Evolutionary conservation across 1,140 invertebrate species (phyloP), one percentile per base, ranked within the genome.

Genomic region (Heliothis subflexa): DNA sequence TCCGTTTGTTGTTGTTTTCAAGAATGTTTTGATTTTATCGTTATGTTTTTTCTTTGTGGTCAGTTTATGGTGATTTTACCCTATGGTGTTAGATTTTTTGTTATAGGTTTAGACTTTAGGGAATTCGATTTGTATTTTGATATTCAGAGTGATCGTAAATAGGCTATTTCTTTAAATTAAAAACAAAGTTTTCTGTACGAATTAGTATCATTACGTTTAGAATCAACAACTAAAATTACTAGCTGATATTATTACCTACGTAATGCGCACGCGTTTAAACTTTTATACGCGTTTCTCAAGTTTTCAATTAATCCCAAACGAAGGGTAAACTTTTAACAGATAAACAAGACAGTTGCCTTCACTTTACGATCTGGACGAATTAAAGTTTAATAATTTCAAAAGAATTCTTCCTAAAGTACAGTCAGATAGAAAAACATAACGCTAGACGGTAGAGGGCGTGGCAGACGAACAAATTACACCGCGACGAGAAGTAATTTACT

Each of bases 391-490:
- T 61, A 25, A 61, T n/a, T 40, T 40, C 12, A 62, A 40, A 33
- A 14, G 14, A 9, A 62, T 14, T 62, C 28, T 12, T 12, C 50
- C n/a, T 25, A 68, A 79, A 85, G 82, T 82, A 88, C 80, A 90
- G 78, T 83, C 76, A 78, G 77, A 81, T 72, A 75, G 52, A 12
- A 57, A 81, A 83, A 83, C 59, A 81, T 50, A 62, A 70, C 66
- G 57, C 73, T 61, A 16, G 68, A 66, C 11, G 74, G 70, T 54
- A 55, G 47, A 72, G 80, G 81, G 81, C 71, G 80, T 75, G 79
- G 76, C 76, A 81, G 85, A 87, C 81, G 83, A 81, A 82, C 75
- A 88, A 89, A 89, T 89, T 89, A 87, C 79, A 84, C 83, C 68
- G 70, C 73, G 79, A 73, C 82, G 82, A 84, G 83, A 81, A 82